A percentile compares a stretch with the other conserved stretches of the same genome.
Evolutionary conservation across 2,888 invertebrate species (phyloP).

Genomic region (Helobdella robusta): DNA sequence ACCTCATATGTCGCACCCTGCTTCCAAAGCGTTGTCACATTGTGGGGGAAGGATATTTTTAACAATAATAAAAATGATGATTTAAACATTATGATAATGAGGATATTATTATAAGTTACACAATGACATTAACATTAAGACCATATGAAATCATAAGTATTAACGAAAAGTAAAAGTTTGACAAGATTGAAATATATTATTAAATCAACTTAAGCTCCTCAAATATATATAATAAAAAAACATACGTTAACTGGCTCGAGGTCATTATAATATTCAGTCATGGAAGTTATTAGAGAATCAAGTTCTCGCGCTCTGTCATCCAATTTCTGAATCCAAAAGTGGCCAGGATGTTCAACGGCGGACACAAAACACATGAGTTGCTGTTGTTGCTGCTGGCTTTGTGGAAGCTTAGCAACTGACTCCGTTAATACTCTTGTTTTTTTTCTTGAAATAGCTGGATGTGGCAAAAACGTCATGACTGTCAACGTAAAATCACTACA

Average conservation of each 20-base stretch:
- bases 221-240: background rate
- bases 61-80: too few relatives aligned
- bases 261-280: conserved; percentile 67
- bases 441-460: too few relatives aligned
- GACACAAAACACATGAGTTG: conserved; percentile 59
- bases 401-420: too few relatives aligned
- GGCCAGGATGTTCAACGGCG: conserved; percentile 66
- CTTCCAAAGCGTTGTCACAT: too few relatives aligned
- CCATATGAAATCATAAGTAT: background rate
- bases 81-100: background rate
- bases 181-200: background rate
- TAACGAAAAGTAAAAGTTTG: background rate
- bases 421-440: too few relatives aligned
- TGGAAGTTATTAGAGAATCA: conserved; percentile 67
- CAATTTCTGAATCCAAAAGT: conserved; percentile 72
- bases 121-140: too few relatives aligned
- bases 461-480: too few relatives aligned
- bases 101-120: too few relatives aligned
- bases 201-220: background rate
- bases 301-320: conserved; percentile 66
- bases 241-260: background rate
- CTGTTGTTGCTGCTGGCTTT: background rate
- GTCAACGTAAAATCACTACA: too few relatives aligned
- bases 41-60: too few relatives aligned
- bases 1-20: too few relatives aligned